phyloP scores from a whole-genome alignment of 2,888 invertebrate genomes.

The Chirona hameri region DNA sequence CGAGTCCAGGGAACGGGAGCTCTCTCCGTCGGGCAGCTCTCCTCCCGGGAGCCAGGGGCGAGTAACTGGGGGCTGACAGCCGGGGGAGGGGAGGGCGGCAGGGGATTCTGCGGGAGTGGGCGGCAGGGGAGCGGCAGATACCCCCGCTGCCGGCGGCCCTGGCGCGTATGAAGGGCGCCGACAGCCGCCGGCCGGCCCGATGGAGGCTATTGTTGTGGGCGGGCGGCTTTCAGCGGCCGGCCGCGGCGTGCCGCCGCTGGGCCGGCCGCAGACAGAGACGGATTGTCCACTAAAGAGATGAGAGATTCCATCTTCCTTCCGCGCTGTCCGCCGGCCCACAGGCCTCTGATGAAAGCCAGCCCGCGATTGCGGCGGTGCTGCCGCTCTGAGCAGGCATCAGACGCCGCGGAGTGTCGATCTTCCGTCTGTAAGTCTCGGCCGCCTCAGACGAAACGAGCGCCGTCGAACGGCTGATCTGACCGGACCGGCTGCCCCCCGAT shows the following conservation, averaged over 20 bases:
- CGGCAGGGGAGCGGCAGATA: not conserved
- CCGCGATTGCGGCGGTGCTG: too few relatives aligned
- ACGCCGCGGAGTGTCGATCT: too few relatives aligned
- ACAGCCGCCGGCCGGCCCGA: not conserved
- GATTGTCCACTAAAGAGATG: conserved; percentile 11
- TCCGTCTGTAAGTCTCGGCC: too few relatives aligned
- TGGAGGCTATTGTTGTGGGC: not conserved
- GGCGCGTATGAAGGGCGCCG: not conserved
- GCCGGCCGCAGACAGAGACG: not conserved
- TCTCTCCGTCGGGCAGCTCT: too few relatives aligned
- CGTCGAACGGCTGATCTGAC: too few relatives aligned
- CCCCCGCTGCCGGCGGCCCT: not conserved
- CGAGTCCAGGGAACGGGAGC: too few relatives aligned
- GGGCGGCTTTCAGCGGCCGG: not conserved
- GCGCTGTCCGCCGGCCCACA: not conserved
- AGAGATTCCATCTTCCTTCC: not conserved
- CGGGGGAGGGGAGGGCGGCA: not conserved
- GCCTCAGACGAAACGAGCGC: too few relatives aligned
- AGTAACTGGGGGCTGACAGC: not conserved
- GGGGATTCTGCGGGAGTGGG: not conserved
- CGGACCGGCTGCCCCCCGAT: too few relatives aligned
- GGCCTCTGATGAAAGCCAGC: not conserved
- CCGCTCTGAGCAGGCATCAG: too few relatives aligned
- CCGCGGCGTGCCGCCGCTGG: not conserved
- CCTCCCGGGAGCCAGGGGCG: too few relatives aligned